phyloP scores from a whole-genome alignment of 2,888 invertebrate genomes.

The Philaethria dido region DNA sequence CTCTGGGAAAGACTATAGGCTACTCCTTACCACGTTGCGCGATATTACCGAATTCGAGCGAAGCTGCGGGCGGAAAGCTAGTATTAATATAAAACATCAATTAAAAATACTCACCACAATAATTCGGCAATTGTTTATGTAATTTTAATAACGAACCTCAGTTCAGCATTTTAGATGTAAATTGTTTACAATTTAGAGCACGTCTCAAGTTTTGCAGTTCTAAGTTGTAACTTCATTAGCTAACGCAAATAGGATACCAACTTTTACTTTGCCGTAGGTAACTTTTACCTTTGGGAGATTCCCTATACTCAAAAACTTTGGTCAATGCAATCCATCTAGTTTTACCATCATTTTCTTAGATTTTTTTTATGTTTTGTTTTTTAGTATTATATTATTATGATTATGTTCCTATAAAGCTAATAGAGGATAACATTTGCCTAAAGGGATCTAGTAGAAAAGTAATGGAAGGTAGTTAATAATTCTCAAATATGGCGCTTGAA shows the following conservation, averaged over 20 bases:
- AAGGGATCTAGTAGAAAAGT: too few relatives aligned
- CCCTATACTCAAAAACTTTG: slow-evolving; percentile 8
- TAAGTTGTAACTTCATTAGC: slow-evolving; percentile 63
- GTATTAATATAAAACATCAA: too few relatives aligned
- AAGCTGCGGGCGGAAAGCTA: too few relatives aligned
- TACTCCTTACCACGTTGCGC: too few relatives aligned
- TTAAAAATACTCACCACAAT: background rate
- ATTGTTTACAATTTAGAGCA: slow-evolving; percentile 59
- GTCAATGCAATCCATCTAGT: slow-evolving; percentile 2
- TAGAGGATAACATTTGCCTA: too few relatives aligned
- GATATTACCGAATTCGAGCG: too few relatives aligned
- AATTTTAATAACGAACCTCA: slow-evolving; percentile 25
- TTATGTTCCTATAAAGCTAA: too few relatives aligned
- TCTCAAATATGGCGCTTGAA: too few relatives aligned
- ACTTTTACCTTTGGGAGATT: slow-evolving; percentile 16
- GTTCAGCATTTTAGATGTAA: slow-evolving; percentile 30
- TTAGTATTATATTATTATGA: background rate
- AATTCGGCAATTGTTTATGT: slow-evolving; percentile 6
- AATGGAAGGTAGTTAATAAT: too few relatives aligned
- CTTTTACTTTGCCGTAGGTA: slow-evolving; percentile 49
- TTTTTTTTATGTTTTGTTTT: background rate
- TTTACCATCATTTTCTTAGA: background rate
- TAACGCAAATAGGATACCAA: slow-evolving; percentile 63
- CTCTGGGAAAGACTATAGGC: too few relatives aligned
- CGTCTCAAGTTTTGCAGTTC: slow-evolving; percentile 59